Evolutionary conservation across 2,113 vertebrate genomes (phyloP), one percentile per base, ranked within the genome.

Genomic region (Calyptommatus sinebrachiatus): DNA sequence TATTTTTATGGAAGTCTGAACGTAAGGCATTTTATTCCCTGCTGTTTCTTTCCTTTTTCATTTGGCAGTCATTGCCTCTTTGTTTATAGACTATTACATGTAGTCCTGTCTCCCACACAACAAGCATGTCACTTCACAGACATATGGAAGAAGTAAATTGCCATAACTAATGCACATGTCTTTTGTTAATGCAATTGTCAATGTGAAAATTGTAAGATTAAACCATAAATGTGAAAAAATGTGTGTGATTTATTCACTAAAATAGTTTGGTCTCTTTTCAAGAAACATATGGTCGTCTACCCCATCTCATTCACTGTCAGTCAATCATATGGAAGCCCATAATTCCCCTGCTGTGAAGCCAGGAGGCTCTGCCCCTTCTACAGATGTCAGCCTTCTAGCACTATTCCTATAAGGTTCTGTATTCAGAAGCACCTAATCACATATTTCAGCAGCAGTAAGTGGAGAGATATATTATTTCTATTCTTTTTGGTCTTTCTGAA

Each of bases 121-220:
- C 84, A 20, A 62, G n/a, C 24, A 45, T 35, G 61, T 67, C 73
- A 76, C 28, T 81, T 81, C 29, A 62, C 18, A 76, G 35, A 74
- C 53, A 89, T 88, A 83, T 63, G 22, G 18, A 75, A 79, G 83
- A 87, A 83, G 5, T 26, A 78, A 61, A 87, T 84, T 87, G 61
- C 45, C n/a, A 3, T 65, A 86, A 83, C 45, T 82, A 83, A 84
- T 60, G 71, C 0, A 75, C n/a, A 66, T 81, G 18, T 7, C 78
- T 24, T 83, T 88, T 85, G 79, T 78, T 85, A 78, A 83, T 73
- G 76, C 3, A 72, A 76, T 60, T 63, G 11, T 80, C 82, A 65
- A 84, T 78, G 22, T 20, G 76, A 84, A 83, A 5, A 68, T 68
- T 80, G 12, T 16, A 81, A 61, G 84, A 71, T 1, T 11, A 8